Percentiles rank a stretch among this genome's conserved stretches.
phyloP scores from a whole-genome alignment of 2,888 invertebrate genomes.

The Syrista parreyssii region DNA sequence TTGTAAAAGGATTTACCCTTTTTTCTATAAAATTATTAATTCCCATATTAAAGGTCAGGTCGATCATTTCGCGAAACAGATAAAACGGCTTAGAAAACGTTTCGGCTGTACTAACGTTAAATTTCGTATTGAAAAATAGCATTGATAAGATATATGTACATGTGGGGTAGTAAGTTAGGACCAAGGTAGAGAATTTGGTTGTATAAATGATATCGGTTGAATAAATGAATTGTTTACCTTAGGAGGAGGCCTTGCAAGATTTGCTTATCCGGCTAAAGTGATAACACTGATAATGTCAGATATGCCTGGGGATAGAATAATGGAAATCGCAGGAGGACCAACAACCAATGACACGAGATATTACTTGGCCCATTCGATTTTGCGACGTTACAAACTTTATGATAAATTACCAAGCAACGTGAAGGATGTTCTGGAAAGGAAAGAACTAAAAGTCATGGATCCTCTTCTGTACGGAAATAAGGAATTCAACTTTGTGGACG shows the following conservation, averaged over 20 bases:
- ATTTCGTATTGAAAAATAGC: background rate
- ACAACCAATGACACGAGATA: slow-evolving; percentile 65
- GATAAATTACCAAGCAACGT: slow-evolving; percentile 57
- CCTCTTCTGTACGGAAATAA: slow-evolving; percentile 28
- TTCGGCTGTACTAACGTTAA: background rate
- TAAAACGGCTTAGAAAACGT: background rate
- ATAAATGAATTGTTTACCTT: background rate
- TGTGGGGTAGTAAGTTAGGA: background rate
- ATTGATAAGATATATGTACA: background rate
- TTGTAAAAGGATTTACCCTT: background rate
- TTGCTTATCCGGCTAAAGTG: slow-evolving; percentile 63
- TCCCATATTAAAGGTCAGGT: background rate
- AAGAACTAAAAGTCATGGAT: slow-evolving; percentile 3
- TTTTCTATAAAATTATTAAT: background rate
- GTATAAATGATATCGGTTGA: background rate
- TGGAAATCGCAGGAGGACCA: slow-evolving; percentile 74
- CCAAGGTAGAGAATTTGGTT: background rate
- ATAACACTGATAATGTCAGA: slow-evolving; percentile 74
- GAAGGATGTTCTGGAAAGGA: slow-evolving; percentile 35
- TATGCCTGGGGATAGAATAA: slow-evolving; percentile 71
- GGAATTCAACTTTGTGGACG: slow-evolving; percentile 43
- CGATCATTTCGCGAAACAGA: background rate
- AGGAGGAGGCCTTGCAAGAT: slow-evolving; percentile 67
- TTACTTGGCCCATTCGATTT: slow-evolving; percentile 61
- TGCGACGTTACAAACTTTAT: slow-evolving; percentile 64